Evolutionary conservation across 2,113 vertebrate genomes (phyloP).

Genomic region (Zosterops lateralis): DNA sequence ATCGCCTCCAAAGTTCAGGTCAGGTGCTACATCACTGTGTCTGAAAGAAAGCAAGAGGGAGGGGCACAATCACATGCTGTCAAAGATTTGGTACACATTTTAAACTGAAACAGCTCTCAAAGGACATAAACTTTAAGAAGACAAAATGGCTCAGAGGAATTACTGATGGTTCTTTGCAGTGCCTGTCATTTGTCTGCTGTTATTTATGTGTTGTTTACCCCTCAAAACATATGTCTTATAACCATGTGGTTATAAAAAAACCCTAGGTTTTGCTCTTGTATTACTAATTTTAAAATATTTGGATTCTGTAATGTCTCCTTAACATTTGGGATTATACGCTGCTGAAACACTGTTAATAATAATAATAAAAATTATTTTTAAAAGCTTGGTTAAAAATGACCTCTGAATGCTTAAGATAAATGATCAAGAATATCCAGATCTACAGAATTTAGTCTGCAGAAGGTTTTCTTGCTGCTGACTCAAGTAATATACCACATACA

Average conservation of each 20-base stretch:
- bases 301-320: background rate
- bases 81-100: background rate
- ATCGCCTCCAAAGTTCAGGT: background rate
- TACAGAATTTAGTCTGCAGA: background rate
- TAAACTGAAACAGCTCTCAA: background rate
- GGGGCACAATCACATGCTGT: background rate
- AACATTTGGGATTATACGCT: background rate
- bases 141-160: background rate
- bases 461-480: background rate
- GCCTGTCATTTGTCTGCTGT: background rate
- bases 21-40: background rate
- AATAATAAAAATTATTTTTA: too few relatives aligned
- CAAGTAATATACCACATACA: background rate
- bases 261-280: background rate
- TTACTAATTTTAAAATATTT: background rate
- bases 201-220: background rate
- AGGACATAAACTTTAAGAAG: background rate
- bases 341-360: background rate
- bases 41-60: background rate
- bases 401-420: background rate
- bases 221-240: background rate
- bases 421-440: background rate
- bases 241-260: background rate
- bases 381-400: background rate
- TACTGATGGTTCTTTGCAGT: background rate